Conservation (phyloP, 2,113 vertebrate species). For the Varanus salvator region DNA sequence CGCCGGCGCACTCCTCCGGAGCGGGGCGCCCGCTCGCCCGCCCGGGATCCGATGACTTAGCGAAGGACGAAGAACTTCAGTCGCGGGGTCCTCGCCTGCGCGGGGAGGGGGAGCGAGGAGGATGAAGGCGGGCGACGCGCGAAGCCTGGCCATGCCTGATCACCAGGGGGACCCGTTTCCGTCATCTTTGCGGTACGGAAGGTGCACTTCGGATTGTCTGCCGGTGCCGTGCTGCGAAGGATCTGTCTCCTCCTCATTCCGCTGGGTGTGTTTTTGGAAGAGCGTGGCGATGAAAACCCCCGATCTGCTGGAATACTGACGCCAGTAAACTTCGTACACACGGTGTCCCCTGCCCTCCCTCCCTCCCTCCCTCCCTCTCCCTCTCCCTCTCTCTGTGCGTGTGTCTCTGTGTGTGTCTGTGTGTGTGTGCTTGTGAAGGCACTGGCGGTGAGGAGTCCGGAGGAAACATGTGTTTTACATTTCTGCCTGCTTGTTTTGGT, state of each 20-base stretch:
- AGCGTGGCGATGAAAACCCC: slow-evolving; percentile 55
- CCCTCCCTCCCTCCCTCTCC: background rate
- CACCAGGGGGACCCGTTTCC: slow-evolving; percentile 56
- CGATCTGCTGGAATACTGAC: slow-evolving; percentile 58
- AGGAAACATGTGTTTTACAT: slow-evolving; percentile 72
- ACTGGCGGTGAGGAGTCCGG: slow-evolving; percentile 61
- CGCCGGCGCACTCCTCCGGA: too few relatives aligned
- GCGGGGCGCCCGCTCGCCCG: background rate
- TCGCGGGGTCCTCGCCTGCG: background rate
- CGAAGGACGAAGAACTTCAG: slow-evolving; percentile 51
- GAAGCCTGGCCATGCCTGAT: slow-evolving; percentile 31
- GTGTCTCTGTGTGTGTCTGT: background rate
- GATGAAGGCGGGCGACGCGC: slow-evolving; percentile 38
- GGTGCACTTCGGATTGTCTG: slow-evolving; percentile 60
- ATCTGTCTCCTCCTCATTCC: slow-evolving; percentile 33
- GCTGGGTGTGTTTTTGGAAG: background rate
- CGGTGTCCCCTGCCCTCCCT: too few relatives aligned
- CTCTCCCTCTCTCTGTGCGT: background rate
- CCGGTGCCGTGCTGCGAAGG: slow-evolving; percentile 57
- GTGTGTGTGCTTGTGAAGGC: slow-evolving; percentile 36
- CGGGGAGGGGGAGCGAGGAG: background rate
- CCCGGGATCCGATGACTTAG: background rate
- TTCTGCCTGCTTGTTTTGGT: slow-evolving; percentile 71
- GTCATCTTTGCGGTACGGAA: slow-evolving; percentile 61
- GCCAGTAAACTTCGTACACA: slow-evolving; percentile 54